Percentiles rank a stretch among this genome's conserved stretches.
Conservation (phyloP, 2,888 invertebrate species). For the Chesias legatella region DNA sequence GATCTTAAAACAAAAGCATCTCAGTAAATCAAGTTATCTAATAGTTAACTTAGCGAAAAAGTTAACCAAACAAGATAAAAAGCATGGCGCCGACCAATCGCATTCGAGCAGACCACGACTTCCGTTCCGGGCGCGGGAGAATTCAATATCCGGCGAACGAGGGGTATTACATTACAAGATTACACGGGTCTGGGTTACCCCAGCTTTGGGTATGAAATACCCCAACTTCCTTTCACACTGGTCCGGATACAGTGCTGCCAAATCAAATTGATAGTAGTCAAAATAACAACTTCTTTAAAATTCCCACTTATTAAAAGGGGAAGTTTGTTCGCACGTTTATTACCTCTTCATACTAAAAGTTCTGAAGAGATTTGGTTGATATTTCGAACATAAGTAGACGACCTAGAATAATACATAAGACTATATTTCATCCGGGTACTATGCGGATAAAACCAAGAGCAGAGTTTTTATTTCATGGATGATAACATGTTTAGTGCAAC, state of each 20-base stretch:
- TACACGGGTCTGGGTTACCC: conserved; percentile 47
- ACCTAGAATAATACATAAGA: too few species aligned
- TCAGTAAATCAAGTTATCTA: conserved; percentile 16
- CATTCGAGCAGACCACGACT: conserved; percentile 53
- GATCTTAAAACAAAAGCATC: conserved; percentile 8
- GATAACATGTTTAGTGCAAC: too few species aligned
- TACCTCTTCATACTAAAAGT: background rate
- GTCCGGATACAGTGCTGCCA: too few species aligned
- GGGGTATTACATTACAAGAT: conserved; percentile 67
- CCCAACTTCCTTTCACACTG: conserved; percentile 32
- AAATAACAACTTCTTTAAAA: too few species aligned
- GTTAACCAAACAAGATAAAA: conserved; percentile 68
- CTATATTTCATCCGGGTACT: too few species aligned
- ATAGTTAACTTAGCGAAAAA: conserved; percentile 47
- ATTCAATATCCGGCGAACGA: conserved; percentile 73
- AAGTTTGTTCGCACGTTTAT: too few species aligned
- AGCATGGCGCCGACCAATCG: conserved; percentile 63
- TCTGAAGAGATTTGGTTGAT: background rate
- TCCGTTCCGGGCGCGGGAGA: conserved; percentile 65
- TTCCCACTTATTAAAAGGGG: too few species aligned
- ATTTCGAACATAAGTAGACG: too few species aligned
- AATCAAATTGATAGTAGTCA: too few species aligned
- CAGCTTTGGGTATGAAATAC: conserved; percentile 37
- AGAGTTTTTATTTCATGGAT: too few species aligned
- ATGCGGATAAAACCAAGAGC: too few species aligned